These are phyloP conservation scores for Bovichtus diacanthus DNA, from an alignment of 2,797 vertebrate genomes.

Conservation along the genomic window DNA sequence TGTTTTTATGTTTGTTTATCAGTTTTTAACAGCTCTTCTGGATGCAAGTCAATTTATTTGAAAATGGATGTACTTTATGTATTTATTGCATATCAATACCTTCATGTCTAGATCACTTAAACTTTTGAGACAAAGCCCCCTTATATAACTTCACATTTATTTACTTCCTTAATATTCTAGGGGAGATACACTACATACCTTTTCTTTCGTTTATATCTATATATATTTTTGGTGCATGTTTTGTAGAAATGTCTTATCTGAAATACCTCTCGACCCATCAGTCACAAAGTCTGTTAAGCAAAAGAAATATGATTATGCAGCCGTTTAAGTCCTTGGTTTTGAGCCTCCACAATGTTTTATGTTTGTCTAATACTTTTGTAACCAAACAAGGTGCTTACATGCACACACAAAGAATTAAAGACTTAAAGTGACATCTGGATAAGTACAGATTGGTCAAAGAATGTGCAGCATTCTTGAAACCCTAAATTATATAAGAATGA, in stretches of 20 bases:
- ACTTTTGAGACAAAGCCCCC: conserved; percentile 7
- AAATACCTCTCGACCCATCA: conserved; percentile 6
- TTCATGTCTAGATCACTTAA: background rate
- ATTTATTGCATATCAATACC: background rate
- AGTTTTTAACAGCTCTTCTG: background rate
- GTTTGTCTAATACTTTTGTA: background rate
- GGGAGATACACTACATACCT: background rate
- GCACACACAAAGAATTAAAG: background rate
- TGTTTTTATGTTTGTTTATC: background rate
- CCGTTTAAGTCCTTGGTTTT: background rate
- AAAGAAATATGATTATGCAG: background rate
- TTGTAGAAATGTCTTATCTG: background rate
- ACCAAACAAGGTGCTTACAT: background rate
- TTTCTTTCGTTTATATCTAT: background rate
- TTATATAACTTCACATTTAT: background rate
- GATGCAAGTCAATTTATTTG: background rate
- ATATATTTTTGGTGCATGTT: background rate
- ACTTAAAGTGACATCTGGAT: conserved; percentile 7
- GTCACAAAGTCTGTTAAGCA: background rate
- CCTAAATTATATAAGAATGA: conserved; percentile 6
- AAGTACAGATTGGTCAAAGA: conserved; percentile 5
- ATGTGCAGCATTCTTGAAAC: background rate
- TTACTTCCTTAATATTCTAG: background rate
- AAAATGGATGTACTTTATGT: background rate
- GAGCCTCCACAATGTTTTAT: background rate